Evolutionary conservation across 2,797 vertebrate species (phyloP), one percentile per base, ranked within the genome.

Genomic region (Delichon dasypus): DNA sequence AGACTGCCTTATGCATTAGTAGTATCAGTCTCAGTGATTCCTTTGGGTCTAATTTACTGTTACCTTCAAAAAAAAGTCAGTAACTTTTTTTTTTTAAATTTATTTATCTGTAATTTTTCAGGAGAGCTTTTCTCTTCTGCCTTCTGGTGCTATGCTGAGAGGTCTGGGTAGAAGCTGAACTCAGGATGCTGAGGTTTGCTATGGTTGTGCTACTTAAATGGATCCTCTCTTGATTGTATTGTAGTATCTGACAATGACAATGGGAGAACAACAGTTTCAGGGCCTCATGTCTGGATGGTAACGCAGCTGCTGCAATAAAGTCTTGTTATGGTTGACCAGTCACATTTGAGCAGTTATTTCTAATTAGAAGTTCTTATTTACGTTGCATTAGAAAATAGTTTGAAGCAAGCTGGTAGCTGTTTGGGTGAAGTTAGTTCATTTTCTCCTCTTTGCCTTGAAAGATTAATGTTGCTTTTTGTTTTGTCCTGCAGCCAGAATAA

Each of bases 191-290:
- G 66, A 48, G 83, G n/a, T 96, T 93, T 91, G 83, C 85, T 79
- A 2, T 45, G 58, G 51, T 32, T 94, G 45, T 84, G 40, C 70
- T 91, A 4, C 95, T 94, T 95, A 95, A 96, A 93, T 92, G 85
- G 80, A 42, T 96, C 30, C 47, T 90, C 34, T 86, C 88, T 74
- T 85, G 72, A 93, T 90, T 93, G 60, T 93, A 32, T 95, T 88
- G 50, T 88, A 65, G 60, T 75, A 82, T 88, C 91, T 82, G 67
- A 89, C 85, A 82, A 65, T 93, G 89, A 87, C 77, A 94, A 70
- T 64, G 40, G 44, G 79, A 89, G 91, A 71, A 68, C 15, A 64
- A 83, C 79, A 66, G 30, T 72, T 50, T 91, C 83, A 79, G 80
- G 66, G 36, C 38, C 84, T 85, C 11, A 19, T 74, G 71, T 90